Evolutionary conservation across 2,888 invertebrate species (phyloP).

Genomic region (Cheilosia vulpina): DNA sequence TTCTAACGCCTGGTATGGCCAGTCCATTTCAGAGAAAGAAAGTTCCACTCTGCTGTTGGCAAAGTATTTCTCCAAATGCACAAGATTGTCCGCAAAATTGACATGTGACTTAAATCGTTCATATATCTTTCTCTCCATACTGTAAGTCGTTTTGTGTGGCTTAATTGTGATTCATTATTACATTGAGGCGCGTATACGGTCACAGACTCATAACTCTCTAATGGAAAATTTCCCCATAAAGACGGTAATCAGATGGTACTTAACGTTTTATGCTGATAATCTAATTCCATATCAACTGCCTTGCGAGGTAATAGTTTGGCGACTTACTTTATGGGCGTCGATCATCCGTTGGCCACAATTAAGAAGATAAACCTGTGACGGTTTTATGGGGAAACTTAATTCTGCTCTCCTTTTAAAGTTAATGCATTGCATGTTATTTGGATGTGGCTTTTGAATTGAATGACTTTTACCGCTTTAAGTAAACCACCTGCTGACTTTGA

Average conservation of each 20-base stretch:
- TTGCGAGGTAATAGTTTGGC: not conserved
- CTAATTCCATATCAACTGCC: constrained; percentile 25
- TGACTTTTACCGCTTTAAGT: not conserved
- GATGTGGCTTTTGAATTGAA: not conserved
- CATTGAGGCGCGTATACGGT: constrained; percentile 24
- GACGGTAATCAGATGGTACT: constrained; percentile 44
- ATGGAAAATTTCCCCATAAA: constrained; percentile 45
- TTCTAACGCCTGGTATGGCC: constrained; percentile 34
- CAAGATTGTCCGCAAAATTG: constrained; percentile 15
- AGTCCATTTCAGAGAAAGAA: constrained; percentile 65
- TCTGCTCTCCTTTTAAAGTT: constrained; percentile 4
- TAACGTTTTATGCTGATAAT: constrained; percentile 49
- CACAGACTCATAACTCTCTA: constrained; percentile 50
- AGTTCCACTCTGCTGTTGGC: constrained; percentile 43
- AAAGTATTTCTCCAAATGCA: constrained; percentile 4
- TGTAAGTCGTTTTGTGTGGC: constrained; percentile 37
- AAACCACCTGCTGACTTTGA: not conserved
- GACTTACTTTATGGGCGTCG: constrained; percentile 9
- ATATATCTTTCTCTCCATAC: constrained; percentile 35
- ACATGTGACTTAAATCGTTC: constrained; percentile 48
- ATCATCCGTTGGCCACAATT: constrained; percentile 19
- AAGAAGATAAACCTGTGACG: constrained; percentile 23
- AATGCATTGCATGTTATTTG: not conserved
- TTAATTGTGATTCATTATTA: constrained; percentile 66
- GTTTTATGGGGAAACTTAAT: not conserved